phyloP scores from a whole-genome alignment of 2,888 invertebrate genomes.

The Heliconius erato region DNA sequence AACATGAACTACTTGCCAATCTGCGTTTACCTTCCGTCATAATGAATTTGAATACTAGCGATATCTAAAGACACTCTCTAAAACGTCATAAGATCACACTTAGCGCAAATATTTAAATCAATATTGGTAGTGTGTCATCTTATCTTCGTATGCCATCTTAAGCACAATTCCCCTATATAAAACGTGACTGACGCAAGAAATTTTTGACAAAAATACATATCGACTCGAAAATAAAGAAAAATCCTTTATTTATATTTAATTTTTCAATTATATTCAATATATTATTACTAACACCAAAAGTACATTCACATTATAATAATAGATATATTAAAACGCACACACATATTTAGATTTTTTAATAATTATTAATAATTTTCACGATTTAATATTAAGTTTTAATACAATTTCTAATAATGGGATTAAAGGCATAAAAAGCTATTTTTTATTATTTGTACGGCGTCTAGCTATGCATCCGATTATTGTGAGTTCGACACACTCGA shows the following conservation, averaged over 20 bases:
- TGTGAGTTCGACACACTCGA: neutral
- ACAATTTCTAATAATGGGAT: neutral
- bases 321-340: neutral
- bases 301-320: slow-evolving; percentile 14
- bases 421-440: neutral
- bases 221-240: neutral
- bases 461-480: neutral
- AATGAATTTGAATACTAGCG: no score
- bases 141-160: no score
- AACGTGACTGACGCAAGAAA: neutral
- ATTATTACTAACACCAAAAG: slow-evolving; percentile 2
- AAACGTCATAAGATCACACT: no score
- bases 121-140: no score
- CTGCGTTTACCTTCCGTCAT: no score
- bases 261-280: neutral
- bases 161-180: no score
- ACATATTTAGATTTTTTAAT: neutral
- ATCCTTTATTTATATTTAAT: neutral
- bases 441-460: no score
- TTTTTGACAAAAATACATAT: neutral
- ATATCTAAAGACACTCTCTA: no score
- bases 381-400: neutral
- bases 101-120: no score
- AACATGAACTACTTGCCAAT: no score
- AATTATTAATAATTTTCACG: neutral